Evolutionary conservation across 2,797 vertebrate genomes (phyloP).

Genomic region (Acrocephalus scirpaceus): DNA sequence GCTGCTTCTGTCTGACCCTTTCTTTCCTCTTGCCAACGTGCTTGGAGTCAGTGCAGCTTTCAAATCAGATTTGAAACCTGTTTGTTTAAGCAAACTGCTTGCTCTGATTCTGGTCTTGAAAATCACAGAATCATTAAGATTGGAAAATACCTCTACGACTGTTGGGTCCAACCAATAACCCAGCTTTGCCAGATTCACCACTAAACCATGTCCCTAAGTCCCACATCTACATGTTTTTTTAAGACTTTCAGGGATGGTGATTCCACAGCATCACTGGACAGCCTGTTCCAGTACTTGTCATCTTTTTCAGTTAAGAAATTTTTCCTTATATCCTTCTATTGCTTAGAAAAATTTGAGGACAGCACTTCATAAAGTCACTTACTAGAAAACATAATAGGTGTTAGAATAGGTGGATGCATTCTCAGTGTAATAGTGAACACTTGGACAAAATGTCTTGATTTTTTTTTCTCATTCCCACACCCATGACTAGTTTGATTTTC

Average conservation of each 20-base stretch:
- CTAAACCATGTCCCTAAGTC: neutral
- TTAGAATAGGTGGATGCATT: neutral
- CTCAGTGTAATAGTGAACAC: neutral
- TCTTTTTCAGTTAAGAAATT: neutral
- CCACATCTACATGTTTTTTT: neutral
- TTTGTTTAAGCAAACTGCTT: neutral
- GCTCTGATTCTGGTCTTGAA: neutral
- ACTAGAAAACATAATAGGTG: neutral
- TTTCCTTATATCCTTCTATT: neutral
- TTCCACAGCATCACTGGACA: neutral
- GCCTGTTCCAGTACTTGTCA: neutral
- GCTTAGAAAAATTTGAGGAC: neutral
- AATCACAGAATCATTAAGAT: neutral
- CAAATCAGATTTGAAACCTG: neutral
- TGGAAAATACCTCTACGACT: neutral
- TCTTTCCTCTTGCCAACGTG: fast-evolving
- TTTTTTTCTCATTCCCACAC: neutral
- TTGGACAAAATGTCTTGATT: neutral
- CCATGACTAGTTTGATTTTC: neutral
- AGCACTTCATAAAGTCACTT: neutral
- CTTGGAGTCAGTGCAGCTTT: neutral
- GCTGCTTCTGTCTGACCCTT: neutral
- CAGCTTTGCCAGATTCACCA: neutral
- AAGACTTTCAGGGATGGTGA: neutral
- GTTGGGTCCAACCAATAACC: fast-evolving